Evolutionary conservation across 2,888 invertebrate species (phyloP).

Genomic region (Eurois occulta): DNA sequence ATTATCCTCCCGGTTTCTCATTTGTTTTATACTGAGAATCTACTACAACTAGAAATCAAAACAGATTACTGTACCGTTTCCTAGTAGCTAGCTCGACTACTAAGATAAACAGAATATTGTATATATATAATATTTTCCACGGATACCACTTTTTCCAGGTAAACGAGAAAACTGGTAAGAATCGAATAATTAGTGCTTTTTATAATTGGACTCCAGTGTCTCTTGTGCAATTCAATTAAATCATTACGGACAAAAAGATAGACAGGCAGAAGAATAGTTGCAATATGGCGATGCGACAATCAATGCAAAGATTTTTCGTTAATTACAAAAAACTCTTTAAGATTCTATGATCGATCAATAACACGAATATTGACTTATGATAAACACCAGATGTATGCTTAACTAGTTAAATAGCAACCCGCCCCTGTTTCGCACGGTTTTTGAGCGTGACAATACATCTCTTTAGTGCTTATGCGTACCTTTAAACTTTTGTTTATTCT

Average conservation of each 20-base stretch:
- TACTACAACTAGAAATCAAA: neutral
- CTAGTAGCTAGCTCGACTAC: neutral
- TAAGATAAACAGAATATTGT: neutral
- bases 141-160: neutral
- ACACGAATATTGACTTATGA: neutral
- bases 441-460: neutral
- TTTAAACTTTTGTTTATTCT: neutral
- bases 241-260: neutral
- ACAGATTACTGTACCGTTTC: neutral
- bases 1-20: neutral
- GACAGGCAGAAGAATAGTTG: neutral
- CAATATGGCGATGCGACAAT: neutral
- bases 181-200: neutral
- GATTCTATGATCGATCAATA: neutral
- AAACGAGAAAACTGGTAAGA: neutral
- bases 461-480: neutral
- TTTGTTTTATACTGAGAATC: neutral
- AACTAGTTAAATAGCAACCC: neutral
- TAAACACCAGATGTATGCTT: neutral
- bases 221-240: constrained; percentile 8
- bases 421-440: neutral
- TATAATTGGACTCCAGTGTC: constrained; percentile 1
- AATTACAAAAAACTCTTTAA: neutral
- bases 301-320: neutral
- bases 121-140: too few species aligned